Evolutionary conservation across 2,113 vertebrate genomes (phyloP).

Genomic region (Peromyscus leucopus): DNA sequence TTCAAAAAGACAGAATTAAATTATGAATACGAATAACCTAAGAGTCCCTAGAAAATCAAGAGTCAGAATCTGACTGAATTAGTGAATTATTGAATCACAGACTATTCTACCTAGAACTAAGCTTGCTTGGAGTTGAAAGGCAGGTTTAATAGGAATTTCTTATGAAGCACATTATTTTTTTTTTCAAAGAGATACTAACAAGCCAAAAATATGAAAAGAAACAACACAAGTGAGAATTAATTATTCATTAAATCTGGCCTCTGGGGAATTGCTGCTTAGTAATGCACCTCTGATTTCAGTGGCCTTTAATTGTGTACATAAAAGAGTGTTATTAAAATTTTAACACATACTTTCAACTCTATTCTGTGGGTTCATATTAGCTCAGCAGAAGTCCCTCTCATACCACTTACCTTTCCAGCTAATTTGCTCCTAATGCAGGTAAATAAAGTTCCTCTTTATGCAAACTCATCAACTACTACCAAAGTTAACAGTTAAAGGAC

Average conservation of each 20-base stretch:
- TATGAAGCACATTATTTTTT: not conserved
- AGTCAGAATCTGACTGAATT: not conserved
- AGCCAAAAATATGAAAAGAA: slow-evolving; percentile 32
- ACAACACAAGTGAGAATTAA: slow-evolving; percentile 26
- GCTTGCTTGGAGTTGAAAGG: not conserved
- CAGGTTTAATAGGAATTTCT: not conserved
- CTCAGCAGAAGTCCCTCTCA: not conserved
- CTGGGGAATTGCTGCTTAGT: not conserved
- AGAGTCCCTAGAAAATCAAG: not conserved
- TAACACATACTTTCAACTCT: not conserved
- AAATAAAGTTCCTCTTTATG: not conserved
- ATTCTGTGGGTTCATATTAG: slow-evolving; percentile 3
- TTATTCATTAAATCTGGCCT: slow-evolving; percentile 47
- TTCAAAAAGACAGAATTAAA: slow-evolving; percentile 6
- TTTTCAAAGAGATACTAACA: not conserved
- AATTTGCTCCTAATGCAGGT: not conserved
- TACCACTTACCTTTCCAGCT: not conserved
- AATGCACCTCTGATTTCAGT: slow-evolving; percentile 10
- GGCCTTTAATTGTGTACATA: slow-evolving; percentile 41
- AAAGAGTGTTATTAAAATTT: slow-evolving; percentile 43
- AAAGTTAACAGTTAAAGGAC: slow-evolving; percentile 35
- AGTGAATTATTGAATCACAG: slow-evolving; percentile 15
- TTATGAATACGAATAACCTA: not conserved
- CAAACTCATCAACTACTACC: not conserved
- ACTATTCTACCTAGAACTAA: not conserved